A percentile compares a stretch with the other conserved stretches of the same genome.
Evolutionary conservation across 2,113 vertebrate species (phyloP).

Genomic region (Melanotaenia duboulayi): DNA sequence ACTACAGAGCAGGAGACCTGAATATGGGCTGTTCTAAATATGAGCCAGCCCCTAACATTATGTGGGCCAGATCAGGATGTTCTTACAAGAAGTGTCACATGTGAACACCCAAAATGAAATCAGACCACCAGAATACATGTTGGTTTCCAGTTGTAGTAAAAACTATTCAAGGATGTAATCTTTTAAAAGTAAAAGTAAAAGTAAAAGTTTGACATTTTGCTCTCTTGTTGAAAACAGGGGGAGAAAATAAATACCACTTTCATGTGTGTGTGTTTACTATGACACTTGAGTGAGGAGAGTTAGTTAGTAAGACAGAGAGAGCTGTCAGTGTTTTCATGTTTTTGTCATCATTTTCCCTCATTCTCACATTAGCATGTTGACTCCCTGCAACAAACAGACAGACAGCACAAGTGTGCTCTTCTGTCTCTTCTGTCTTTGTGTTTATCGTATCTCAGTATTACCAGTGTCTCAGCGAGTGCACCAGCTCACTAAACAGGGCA

Average conservation of each 20-base stretch:
- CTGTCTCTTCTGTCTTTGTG: constrained; percentile 22
- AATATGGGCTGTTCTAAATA: constrained; percentile 59
- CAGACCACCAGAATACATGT: not conserved
- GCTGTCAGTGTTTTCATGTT: not conserved
- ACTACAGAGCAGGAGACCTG: constrained; percentile 48
- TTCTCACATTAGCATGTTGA: not conserved
- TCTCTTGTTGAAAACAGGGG: not conserved
- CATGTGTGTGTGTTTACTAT: not conserved
- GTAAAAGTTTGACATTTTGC: constrained; percentile 2
- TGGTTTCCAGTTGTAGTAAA: not conserved
- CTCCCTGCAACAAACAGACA: constrained; percentile 10
- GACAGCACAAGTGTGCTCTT: not conserved
- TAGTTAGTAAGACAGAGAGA: not conserved
- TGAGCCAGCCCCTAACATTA: constrained; percentile 31
- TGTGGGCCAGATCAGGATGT: constrained; percentile 37
- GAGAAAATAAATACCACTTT: not conserved
- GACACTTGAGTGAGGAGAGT: not conserved
- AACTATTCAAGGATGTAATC: not conserved
- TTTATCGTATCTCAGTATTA: constrained; percentile 1
- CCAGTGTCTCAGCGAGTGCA: constrained; percentile 45
- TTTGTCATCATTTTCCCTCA: constrained; percentile 4
- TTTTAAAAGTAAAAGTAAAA: not conserved
- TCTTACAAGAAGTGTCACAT: constrained; percentile 11
- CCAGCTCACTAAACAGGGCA: constrained; percentile 58
- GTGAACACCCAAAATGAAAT: constrained; percentile 1